Base-by-base conservation (phyloP, 2,113 vertebrate genomes). In the Leuciscus idus region DNA sequence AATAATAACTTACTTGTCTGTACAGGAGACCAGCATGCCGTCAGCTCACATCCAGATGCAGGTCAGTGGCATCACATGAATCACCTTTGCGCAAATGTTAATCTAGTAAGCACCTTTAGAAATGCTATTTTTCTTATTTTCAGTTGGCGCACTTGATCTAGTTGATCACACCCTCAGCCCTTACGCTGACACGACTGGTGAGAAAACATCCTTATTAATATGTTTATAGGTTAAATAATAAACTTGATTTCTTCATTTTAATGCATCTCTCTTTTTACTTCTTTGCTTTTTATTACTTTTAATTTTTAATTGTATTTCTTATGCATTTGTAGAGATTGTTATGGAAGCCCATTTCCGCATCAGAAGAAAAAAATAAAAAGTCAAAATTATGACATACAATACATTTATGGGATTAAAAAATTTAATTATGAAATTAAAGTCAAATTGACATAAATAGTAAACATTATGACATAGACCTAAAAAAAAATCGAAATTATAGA, bases 141-240 rank as follows among this genome's bases (percentile, higher is more conserved):
- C 72, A 90, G 87, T 61, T 36, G 82, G 83, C 17, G 64, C 17
- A 3, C n/a, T 90, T 57, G 66, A 77, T 36, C 5, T 77, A 48
- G 84, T 57, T 50, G 77, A 85, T 36, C 87, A 88, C 66, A 89
- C 89, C 7, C 11, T 80, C 39, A 86, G 85, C 26, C 84, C 89
- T 26, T 64, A 87, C 4, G 84, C 84, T 39, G 76, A 89, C 28
- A 57, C 84, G 19, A 88, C 86, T 13, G 85, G 91, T 92, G 79
- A 87, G 88, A 28, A 70, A 48, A 50, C 62, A 23, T 10, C 4
- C 33, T 19, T 30, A 15, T 0, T 19, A 1, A 64, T 30, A 43
- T 50, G 43, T 43, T 43, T 39, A n/a, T 87, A 46, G n/a, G 61
- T n/a, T 83, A 23, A 33, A 26, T 50, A 28, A 19, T 72, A 23